Conservation (phyloP, 2,888 invertebrate species). For the Spisula subtruncata region DNA sequence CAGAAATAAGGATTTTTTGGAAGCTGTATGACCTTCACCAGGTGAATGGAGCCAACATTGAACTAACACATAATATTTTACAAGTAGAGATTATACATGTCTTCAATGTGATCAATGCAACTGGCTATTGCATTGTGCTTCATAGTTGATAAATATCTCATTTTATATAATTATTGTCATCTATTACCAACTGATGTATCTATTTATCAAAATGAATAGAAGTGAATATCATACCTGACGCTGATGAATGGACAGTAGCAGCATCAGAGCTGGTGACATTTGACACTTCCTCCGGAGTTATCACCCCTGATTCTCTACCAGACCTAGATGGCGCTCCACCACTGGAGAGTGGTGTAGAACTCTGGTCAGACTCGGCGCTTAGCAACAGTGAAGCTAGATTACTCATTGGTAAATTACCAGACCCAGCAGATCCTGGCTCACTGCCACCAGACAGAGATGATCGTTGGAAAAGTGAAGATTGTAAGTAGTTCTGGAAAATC, state of each 20-base stretch:
- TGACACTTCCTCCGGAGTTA: slow-evolving; percentile 81
- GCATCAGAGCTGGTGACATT: slow-evolving; percentile 82
- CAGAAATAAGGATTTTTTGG: no score
- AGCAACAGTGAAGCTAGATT: slow-evolving; percentile 75
- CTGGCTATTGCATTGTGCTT: no score
- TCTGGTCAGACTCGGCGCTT: slow-evolving; percentile 60
- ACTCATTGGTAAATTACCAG: slow-evolving; percentile 39
- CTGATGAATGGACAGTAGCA: slow-evolving; percentile 80
- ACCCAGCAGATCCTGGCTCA: slow-evolving; percentile 18
- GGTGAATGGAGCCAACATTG: no score
- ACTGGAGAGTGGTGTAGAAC: slow-evolving; percentile 22
- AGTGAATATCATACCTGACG: slow-evolving; percentile 70
- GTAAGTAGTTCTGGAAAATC: slow-evolving; percentile 56
- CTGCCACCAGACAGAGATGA: slow-evolving; percentile 32
- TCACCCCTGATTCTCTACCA: slow-evolving; percentile 63
- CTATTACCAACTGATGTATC: no score
- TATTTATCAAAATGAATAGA: no score
- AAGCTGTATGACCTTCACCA: no score
- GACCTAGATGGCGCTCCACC: slow-evolving; percentile 30
- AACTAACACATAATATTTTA: no score
- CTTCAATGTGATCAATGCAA: no score
- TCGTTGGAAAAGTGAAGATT: slow-evolving; percentile 47
- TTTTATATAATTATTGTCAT: no score
- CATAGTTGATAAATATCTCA: no score
- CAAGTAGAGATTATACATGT: no score